A percentile compares a stretch with the other conserved stretches of the same genome.
phyloP scores from a whole-genome alignment of 2,797 vertebrate genomes.

The Phoeniculus purpureus region DNA sequence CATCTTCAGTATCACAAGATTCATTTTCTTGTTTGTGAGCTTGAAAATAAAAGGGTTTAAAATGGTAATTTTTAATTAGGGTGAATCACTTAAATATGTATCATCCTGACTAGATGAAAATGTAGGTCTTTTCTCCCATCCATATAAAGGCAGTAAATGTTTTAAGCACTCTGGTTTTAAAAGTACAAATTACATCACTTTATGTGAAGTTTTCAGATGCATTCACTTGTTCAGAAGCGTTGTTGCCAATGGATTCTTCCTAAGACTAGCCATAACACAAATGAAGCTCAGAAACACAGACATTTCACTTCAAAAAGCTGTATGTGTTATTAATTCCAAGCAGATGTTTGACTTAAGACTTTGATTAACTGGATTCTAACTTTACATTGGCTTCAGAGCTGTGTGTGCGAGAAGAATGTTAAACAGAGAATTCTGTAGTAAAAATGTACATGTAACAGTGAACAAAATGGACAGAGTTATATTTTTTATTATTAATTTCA shows the following conservation, averaged over 20 bases:
- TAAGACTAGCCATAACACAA: not conserved
- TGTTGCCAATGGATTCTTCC: not conserved
- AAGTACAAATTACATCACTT: not conserved
- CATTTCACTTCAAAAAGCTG: not conserved
- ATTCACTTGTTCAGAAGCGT: not conserved
- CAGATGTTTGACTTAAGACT: slow-evolving; percentile 58
- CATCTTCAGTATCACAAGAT: not conserved
- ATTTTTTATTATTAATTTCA: not conserved
- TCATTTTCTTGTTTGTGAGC: not conserved
- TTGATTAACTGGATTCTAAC: slow-evolving; percentile 1
- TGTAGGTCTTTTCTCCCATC: not conserved
- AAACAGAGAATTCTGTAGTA: not conserved
- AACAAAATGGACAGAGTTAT: not conserved
- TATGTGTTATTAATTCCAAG: slow-evolving; percentile 13
- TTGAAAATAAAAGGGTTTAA: not conserved
- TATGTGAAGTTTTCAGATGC: not conserved
- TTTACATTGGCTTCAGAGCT: not conserved
- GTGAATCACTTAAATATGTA: not conserved
- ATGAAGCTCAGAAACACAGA: slow-evolving; percentile 5
- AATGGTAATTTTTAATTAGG: not conserved
- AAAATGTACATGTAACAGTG: not conserved
- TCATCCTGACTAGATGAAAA: not conserved
- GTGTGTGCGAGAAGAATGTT: not conserved
- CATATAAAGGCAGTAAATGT: not conserved
- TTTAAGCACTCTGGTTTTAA: not conserved